Conservation (phyloP, 2,113 vertebrate genomes). For the Passer domesticus region DNA sequence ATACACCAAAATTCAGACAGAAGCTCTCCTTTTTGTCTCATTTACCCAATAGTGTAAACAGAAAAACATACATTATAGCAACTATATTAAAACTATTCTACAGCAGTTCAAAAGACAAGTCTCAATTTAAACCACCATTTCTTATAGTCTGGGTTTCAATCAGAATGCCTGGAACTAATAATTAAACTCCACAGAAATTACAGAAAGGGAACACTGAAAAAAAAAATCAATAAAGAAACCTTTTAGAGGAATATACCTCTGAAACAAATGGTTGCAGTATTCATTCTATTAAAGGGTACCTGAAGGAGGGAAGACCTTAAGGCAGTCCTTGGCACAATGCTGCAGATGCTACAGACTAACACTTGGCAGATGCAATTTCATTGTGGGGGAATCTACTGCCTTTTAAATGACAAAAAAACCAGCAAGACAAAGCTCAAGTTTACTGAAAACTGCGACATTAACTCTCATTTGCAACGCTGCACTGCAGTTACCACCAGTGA, state of each 20-base stretch:
- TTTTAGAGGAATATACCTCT: constrained; percentile 13
- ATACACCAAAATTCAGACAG: not conserved
- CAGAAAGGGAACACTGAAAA: not conserved
- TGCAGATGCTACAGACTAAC: constrained; percentile 6
- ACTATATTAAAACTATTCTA: constrained; percentile 18
- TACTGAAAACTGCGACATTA: constrained; percentile 5
- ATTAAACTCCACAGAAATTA: constrained; percentile 53
- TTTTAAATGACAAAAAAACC: not conserved
- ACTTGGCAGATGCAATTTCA: constrained; percentile 1
- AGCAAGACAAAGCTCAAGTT: constrained; percentile 25
- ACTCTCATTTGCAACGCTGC: not conserved
- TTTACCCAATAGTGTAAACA: constrained; percentile 37
- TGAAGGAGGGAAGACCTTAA: constrained; percentile 7
- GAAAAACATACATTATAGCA: not conserved
- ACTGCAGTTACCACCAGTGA: not conserved
- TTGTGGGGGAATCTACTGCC: not conserved
- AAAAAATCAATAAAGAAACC: constrained; percentile 28
- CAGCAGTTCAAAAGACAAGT: constrained; percentile 7
- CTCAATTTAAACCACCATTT: constrained; percentile 48
- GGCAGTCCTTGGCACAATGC: not conserved
- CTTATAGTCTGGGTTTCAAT: constrained; percentile 18
- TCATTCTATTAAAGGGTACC: constrained; percentile 12
- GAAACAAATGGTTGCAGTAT: not conserved
- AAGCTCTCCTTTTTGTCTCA: constrained; percentile 25
- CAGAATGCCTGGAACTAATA: constrained; percentile 42